Base-by-base conservation (phyloP, 2,888 invertebrate species). In the Chrysomela aeneicollis region DNA sequence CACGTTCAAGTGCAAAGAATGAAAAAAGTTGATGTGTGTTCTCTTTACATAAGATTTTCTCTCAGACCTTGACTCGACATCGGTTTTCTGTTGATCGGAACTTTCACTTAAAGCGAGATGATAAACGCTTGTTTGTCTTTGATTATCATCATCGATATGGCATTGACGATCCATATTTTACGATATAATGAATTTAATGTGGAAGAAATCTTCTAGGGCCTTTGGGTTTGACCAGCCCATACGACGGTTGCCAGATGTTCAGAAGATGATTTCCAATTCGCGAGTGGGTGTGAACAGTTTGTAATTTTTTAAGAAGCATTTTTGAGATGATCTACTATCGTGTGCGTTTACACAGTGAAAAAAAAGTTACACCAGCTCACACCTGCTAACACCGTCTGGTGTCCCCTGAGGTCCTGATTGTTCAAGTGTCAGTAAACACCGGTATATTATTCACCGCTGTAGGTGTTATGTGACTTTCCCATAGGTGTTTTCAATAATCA, bases 41-140 rank as follows among this genome's bases (percentile, higher is more conserved):
- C 69, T 63, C 61, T 37, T 66, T 67, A 61, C 66, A 64, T 69
- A 69, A 50, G 32, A 70, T 70, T 68, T 70, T 66, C 68, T 67
- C 67, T 46, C 32, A 52, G 68, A 70, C 71, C 69, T 71, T 69
- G 69, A 71, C 68, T 65, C 66, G 63, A 10, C 15, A 2, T 67
- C 68, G 47, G 64, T 69, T 59, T 53, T 51, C 57, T 57, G 46
- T 57, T 46, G 9, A 42, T 42, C 42, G 42, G 19, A 5, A 57
- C 47, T 57, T 57, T 57, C 57, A 57, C 57, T 57, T 12, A 6
- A 10, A 18, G 17, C 19, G 47, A 37, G 42, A 55, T 55, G 15
- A n/a, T 42, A 15, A 22, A 8, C 42, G 30, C 18, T 57, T 46
- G 57, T 37, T 55, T 55, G 55, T 55, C 22, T 55, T 21, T 22